Conservation (phyloP, 2,888 invertebrate species). For the Drosophila paucipuncta region DNA sequence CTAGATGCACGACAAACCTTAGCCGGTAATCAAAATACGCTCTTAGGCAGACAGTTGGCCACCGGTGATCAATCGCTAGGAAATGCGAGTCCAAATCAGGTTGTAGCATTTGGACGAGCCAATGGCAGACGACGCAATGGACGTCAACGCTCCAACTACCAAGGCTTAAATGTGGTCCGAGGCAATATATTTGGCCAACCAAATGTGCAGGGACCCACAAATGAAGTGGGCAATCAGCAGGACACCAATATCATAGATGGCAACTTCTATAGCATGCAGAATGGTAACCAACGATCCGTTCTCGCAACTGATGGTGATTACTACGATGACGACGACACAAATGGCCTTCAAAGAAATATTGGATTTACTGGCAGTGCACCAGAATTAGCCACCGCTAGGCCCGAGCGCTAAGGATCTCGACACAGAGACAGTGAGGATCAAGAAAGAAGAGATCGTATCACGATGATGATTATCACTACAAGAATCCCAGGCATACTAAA, state of each 20-base stretch:
- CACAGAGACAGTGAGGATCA: conserved; percentile 29
- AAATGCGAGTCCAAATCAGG: conserved; percentile 8
- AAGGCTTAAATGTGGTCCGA: conserved; percentile 67
- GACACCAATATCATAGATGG: conserved; percentile 73
- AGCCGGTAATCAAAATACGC: background rate
- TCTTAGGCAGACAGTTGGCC: conserved; percentile 15
- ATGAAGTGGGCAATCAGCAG: conserved; percentile 63
- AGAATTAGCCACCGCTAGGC: conserved; percentile 53
- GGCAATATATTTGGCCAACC: conserved; percentile 70
- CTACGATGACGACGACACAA: conserved; percentile 50
- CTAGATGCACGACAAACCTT: conserved; percentile 10
- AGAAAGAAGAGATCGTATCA: conserved; percentile 41
- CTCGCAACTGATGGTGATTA: conserved; percentile 61
- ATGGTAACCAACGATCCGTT: conserved; percentile 50
- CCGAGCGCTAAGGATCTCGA: conserved; percentile 35
- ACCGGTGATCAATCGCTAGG: conserved; percentile 23
- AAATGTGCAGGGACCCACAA: conserved; percentile 49
- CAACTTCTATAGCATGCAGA: conserved; percentile 55
- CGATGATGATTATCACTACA: conserved; percentile 74
- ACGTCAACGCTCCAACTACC: conserved; percentile 58
- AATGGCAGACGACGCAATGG: conserved; percentile 37
- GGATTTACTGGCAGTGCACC: conserved; percentile 56
- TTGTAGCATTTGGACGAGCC: background rate
- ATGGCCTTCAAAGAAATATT: conserved; percentile 21
- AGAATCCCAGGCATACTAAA: conserved; percentile 54